These are phyloP conservation scores for Crotalus tigris DNA, from an alignment of 2,113 vertebrate genomes.

Conservation along the genomic window DNA sequence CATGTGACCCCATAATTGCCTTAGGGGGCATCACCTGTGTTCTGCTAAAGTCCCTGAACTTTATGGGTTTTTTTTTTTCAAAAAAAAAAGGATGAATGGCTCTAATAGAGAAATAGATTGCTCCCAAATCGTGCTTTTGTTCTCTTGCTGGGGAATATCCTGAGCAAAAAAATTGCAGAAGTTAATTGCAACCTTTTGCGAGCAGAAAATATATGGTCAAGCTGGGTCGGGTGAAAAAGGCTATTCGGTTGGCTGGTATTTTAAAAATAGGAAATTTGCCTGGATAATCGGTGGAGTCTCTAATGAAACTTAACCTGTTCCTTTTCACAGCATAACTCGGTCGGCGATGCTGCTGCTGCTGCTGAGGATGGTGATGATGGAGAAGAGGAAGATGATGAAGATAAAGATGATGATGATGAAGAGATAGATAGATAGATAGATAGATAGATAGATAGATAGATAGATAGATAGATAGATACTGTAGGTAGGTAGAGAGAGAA, in stretches of 20 bases:
- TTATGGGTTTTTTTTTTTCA: too few species aligned
- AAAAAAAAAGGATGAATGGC: not conserved
- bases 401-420: too few species aligned
- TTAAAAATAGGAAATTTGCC: not conserved
- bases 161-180: not conserved
- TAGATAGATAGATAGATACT: too few species aligned
- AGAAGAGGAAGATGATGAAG: too few species aligned
- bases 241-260: not conserved
- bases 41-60: not conserved
- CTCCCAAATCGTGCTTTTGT: not conserved
- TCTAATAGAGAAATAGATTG: constrained; percentile 9
- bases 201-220: not conserved
- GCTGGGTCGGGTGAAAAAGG: not conserved
- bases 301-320: not conserved
- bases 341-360: not conserved
- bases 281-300: not conserved
- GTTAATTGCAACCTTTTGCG: constrained; percentile 11
- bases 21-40: not conserved
- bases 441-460: too few species aligned
- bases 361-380: too few species aligned
- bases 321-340: too few species aligned
- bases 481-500: too few species aligned
- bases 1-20: not conserved
- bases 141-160: not conserved
- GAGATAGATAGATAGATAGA: too few species aligned